Conservation (phyloP, 2,113 vertebrate genomes). For the Oostethus manadensis region DNA sequence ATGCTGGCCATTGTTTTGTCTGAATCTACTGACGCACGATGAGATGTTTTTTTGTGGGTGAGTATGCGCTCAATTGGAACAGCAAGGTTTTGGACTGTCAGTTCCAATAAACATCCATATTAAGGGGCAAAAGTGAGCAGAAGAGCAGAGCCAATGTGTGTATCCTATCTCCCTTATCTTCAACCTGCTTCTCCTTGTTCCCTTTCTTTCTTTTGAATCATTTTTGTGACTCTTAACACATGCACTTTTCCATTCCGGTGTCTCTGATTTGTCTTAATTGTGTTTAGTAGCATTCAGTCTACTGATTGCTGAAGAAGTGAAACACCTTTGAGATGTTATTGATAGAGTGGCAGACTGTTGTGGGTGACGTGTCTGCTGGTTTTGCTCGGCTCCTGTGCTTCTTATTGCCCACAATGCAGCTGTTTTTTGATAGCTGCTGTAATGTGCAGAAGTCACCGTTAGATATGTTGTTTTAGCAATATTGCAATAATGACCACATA, state of each 20-base stretch:
- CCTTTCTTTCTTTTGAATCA: conserved; percentile 4
- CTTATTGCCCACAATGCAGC: conserved; percentile 10
- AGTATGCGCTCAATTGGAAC: neutral
- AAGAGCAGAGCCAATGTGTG: conserved; percentile 17
- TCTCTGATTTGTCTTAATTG: conserved; percentile 6
- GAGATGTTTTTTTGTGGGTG: conserved; percentile 12
- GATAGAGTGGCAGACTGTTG: conserved; percentile 39
- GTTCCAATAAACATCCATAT: conserved; percentile 56
- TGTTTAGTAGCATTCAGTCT: conserved; percentile 24
- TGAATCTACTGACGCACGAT: conserved; percentile 10
- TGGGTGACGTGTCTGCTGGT: conserved; percentile 34
- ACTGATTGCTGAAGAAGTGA: conserved; percentile 17
- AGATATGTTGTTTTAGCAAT: too few relatives aligned
- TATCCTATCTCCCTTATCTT: conserved; percentile 23
- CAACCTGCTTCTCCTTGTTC: conserved; percentile 12
- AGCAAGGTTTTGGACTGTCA: conserved; percentile 38
- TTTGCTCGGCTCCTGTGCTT: conserved; percentile 23
- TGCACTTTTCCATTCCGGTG: neutral
- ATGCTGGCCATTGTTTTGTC: conserved; percentile 11
- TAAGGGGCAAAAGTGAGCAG: conserved; percentile 43
- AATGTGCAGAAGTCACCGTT: too few relatives aligned
- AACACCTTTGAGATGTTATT: conserved; percentile 40
- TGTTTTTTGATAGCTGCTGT: neutral
- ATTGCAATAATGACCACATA: too few relatives aligned
- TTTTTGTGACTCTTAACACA: neutral